These are phyloP conservation scores for Exaiptasia diaphana DNA, from an alignment of 64 coral and sea anemone genomes.

Conservation along the genomic window DNA sequence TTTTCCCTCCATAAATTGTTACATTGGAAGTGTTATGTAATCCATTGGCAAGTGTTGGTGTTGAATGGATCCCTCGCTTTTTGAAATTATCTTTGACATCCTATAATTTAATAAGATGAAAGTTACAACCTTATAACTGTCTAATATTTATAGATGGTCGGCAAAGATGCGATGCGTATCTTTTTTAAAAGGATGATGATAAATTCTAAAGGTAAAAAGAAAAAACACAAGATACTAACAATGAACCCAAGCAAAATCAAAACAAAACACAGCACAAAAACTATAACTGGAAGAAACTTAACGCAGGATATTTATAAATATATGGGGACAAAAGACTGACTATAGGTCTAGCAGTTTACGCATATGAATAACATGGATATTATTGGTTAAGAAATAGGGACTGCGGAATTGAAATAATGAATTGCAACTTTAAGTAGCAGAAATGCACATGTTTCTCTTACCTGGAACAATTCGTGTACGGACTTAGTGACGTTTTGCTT, in stretches of 20 bases:
- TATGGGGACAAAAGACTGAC: neutral
- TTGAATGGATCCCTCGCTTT: neutral
- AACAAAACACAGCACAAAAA: neutral
- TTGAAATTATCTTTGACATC: neutral
- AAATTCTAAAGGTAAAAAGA: neutral
- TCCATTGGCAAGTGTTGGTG: neutral
- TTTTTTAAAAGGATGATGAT: neutral
- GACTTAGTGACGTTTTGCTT: conserved; percentile 32
- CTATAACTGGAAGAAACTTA: neutral
- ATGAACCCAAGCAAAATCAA: neutral
- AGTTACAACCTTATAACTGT: neutral
- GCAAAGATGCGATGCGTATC: neutral
- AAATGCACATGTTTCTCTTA: neutral
- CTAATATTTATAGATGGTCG: neutral
- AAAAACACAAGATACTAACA: too few relatives aligned
- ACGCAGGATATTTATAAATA: neutral
- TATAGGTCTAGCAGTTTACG: neutral
- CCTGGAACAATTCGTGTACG: conserved; percentile 64
- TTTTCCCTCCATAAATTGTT: neutral
- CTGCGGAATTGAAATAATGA: neutral
- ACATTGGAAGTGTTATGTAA: neutral
- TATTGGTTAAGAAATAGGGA: neutral
- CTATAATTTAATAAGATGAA: neutral
- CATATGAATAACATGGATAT: neutral
- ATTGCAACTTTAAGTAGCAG: neutral